These are phyloP conservation scores for Chrysaora quinquecirrha DNA, from an alignment of 30 jellyfish, hydroid and myxozoan species.

Conservation along the genomic window DNA sequence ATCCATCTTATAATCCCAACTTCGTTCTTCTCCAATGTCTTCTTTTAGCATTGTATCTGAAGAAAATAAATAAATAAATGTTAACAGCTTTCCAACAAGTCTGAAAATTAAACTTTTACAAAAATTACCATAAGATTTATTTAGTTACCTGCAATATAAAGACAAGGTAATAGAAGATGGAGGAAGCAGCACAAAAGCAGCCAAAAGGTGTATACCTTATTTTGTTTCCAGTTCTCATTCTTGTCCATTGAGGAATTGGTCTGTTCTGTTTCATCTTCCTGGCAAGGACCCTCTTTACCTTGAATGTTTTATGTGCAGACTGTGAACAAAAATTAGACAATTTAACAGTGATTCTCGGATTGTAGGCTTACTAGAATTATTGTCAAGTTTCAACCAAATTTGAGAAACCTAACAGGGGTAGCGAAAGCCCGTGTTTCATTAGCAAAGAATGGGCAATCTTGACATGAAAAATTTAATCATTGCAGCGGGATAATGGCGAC, in stretches of 20 bases:
- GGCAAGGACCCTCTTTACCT: slow-evolving; percentile 94
- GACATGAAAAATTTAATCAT: no score
- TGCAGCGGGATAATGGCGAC: no score
- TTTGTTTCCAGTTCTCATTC: slow-evolving; percentile 96
- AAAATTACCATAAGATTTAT: background rate
- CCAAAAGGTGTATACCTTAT: no score
- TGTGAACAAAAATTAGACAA: slow-evolving; percentile 5
- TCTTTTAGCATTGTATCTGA: slow-evolving; percentile 94
- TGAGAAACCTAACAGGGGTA: no score
- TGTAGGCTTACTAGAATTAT: no score
- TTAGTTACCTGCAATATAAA: background rate
- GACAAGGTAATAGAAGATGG: no score
- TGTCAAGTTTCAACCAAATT: no score
- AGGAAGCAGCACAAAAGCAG: no score
- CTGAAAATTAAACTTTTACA: no score
- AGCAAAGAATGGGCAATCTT: no score
- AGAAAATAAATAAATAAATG: background rate
- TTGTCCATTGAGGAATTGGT: slow-evolving; percentile 97
- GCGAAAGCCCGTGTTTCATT: no score
- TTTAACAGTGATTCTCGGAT: no score
- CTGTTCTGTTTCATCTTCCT: slow-evolving; percentile 96
- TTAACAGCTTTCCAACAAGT: background rate
- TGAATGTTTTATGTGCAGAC: slow-evolving; percentile 95
- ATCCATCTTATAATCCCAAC: slow-evolving; percentile 78
- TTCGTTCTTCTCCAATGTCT: slow-evolving; percentile 99